Evolutionary conservation across 2,113 vertebrate species (phyloP).

Genomic region (Eretmochelys imbricata): DNA sequence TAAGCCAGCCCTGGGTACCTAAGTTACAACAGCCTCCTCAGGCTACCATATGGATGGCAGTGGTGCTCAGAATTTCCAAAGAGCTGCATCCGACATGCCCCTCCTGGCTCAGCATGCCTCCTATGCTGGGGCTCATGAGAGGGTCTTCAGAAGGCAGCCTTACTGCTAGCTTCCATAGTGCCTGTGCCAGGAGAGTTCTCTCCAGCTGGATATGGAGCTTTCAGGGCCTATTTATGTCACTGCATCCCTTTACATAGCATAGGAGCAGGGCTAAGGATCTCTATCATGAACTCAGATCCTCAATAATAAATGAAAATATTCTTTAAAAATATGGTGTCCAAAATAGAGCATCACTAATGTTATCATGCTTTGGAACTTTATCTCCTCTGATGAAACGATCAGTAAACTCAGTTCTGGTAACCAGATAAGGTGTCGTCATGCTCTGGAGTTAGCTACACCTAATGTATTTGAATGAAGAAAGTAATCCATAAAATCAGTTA

Average conservation of each 20-base stretch:
- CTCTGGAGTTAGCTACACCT: conserved; percentile 1
- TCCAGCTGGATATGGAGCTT: background rate
- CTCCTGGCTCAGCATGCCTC: background rate
- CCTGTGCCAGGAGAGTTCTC: background rate
- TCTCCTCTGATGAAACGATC: background rate
- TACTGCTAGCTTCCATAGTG: background rate
- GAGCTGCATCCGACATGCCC: background rate
- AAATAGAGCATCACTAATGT: background rate
- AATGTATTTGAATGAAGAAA: background rate
- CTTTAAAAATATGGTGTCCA: background rate
- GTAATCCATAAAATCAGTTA: background rate
- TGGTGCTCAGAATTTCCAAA: background rate
- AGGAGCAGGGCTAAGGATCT: background rate
- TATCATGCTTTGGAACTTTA: background rate
- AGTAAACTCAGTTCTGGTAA: background rate
- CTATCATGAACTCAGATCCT: background rate
- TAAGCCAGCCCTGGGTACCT: background rate
- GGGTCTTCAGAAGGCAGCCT: background rate
- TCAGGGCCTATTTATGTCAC: background rate
- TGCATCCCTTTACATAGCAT: background rate
- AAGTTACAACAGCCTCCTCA: background rate
- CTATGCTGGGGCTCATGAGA: background rate
- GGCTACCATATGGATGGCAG: background rate
- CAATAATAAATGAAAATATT: conserved; percentile 2
- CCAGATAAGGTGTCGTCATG: background rate